phyloP scores from a whole-genome alignment of 2,113 vertebrate genomes.

The Anolis sagrei region DNA sequence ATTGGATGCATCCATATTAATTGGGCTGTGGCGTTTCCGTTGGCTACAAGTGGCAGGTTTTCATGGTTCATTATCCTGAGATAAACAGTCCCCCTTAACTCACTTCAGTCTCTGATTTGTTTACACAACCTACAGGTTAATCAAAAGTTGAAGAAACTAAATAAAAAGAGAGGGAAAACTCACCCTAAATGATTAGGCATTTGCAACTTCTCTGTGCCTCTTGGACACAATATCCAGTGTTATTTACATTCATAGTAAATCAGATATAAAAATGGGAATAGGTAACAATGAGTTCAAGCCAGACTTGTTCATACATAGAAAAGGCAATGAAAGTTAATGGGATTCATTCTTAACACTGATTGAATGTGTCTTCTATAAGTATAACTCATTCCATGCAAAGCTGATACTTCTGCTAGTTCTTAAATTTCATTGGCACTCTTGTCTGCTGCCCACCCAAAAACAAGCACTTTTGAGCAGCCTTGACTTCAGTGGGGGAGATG shows the following conservation, averaged over 20 bases:
- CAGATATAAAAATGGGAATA: background rate
- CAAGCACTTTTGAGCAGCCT: background rate
- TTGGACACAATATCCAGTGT: background rate
- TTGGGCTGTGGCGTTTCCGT: background rate
- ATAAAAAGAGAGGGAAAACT: background rate
- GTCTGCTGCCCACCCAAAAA: background rate
- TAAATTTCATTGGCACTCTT: background rate
- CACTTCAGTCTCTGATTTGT: slow-evolving; percentile 12
- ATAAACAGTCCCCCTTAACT: slow-evolving; percentile 6
- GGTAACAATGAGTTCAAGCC: background rate
- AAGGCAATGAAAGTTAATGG: background rate
- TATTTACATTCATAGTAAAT: background rate
- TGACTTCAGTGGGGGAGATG: background rate
- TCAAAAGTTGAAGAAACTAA: slow-evolving; percentile 14
- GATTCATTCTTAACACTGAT: background rate
- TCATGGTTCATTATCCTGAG: slow-evolving; percentile 6
- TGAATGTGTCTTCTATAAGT: no score
- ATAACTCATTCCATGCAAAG: no score
- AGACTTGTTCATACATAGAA: background rate
- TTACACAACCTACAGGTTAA: slow-evolving; percentile 16
- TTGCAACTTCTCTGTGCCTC: background rate
- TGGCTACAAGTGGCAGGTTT: slow-evolving; percentile 12
- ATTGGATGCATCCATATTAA: slow-evolving; percentile 14
- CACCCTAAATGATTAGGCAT: background rate
- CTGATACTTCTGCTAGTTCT: background rate